Conservation (phyloP, 1,140 invertebrate genomes). For the Oncopeltus fasciatus region DNA sequence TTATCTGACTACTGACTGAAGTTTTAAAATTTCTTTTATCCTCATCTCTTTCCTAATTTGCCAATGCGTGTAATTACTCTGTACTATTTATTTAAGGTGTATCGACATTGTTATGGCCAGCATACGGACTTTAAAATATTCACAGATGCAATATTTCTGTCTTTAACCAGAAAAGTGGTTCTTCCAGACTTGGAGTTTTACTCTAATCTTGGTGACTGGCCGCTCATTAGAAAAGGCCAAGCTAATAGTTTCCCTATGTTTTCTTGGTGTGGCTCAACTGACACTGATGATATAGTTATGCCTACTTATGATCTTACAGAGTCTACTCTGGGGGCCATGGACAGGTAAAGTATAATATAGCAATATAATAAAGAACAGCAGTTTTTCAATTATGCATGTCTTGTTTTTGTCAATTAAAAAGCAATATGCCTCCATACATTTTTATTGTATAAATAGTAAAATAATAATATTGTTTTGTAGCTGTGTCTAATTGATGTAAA, state of each 20-base stretch:
- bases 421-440: too few species aligned
- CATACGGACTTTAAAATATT: slow-evolving; percentile 95
- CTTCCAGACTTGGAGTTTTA: slow-evolving; percentile 84
- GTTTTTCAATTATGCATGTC: too few species aligned
- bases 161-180: slow-evolving; percentile 62
- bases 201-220: slow-evolving; percentile 92
- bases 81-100: slow-evolving; percentile 39
- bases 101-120: slow-evolving; percentile 80
- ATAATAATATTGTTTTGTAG: too few species aligned
- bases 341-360: too few species aligned
- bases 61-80: background rate
- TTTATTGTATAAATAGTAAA: too few species aligned
- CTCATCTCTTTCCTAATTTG: too few species aligned
- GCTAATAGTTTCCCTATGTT: slow-evolving; percentile 63
- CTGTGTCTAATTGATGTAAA: too few species aligned
- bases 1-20: too few species aligned
- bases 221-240: slow-evolving; percentile 45
- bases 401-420: too few species aligned
- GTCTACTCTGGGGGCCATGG: slow-evolving; percentile 80
- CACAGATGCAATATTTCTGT: slow-evolving; percentile 74
- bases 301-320: slow-evolving; percentile 93
- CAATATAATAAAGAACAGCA: too few species aligned
- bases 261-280: slow-evolving; percentile 86
- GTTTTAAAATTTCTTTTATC: too few species aligned
- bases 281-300: slow-evolving; percentile 76